phyloP scores from a whole-genome alignment of 2,888 invertebrate species.

The Thymelicus lineola region DNA sequence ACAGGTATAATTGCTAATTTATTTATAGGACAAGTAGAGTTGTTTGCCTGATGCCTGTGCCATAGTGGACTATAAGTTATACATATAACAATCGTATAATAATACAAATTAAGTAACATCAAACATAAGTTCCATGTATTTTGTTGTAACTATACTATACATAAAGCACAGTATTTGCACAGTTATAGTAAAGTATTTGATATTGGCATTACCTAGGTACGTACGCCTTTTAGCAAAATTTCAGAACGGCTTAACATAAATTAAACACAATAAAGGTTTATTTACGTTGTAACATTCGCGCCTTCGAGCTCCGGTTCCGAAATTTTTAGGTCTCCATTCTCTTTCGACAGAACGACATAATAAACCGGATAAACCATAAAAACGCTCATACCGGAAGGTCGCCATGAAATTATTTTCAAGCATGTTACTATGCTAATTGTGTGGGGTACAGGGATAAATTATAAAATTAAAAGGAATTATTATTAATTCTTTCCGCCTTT shows the following conservation, averaged over 20 bases:
- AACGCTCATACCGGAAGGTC: constrained; percentile 32
- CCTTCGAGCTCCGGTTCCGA: constrained; percentile 15
- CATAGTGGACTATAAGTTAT: too few species aligned
- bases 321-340: constrained; percentile 28
- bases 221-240: background rate
- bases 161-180: too few species aligned
- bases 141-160: too few species aligned
- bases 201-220: background rate
- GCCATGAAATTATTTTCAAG: constrained; percentile 37
- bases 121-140: too few species aligned
- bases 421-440: constrained; percentile 37
- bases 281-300: constrained; percentile 30
- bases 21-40: too few species aligned
- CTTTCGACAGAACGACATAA: constrained; percentile 25
- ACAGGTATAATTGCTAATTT: too few species aligned
- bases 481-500: constrained; percentile 15
- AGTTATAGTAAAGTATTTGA: background rate
- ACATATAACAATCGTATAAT: too few species aligned
- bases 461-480: constrained; percentile 24
- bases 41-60: too few species aligned
- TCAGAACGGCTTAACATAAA: constrained; percentile 1
- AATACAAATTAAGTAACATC: too few species aligned
- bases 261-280: constrained; percentile 27
- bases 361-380: constrained; percentile 35
- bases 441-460: constrained; percentile 18